phyloP scores from a whole-genome alignment of 2,888 invertebrate genomes.

The Zele albiditarsus region DNA sequence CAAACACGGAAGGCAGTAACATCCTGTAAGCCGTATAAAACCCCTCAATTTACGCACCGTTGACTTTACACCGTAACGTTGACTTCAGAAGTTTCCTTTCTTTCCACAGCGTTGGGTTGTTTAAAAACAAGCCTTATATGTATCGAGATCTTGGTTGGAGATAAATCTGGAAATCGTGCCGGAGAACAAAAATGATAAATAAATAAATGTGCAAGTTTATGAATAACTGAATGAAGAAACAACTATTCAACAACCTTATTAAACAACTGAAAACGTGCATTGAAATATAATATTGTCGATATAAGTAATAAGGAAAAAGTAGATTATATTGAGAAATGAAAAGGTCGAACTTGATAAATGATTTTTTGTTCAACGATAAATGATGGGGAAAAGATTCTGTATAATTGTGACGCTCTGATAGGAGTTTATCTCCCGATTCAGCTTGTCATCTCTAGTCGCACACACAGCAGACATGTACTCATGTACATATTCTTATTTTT shows the following conservation, averaged over 20 bases:
- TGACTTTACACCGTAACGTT: conserved; percentile 66
- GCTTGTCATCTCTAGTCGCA: not conserved
- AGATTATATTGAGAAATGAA: not conserved
- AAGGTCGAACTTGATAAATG: too few species aligned
- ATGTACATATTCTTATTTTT: conserved; percentile 2
- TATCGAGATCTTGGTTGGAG: conserved; percentile 15
- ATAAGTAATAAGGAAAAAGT: not conserved
- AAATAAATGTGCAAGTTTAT: conserved; percentile 6
- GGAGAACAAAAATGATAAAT: not conserved
- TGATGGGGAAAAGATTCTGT: not conserved
- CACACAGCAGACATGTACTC: conserved; percentile 26
- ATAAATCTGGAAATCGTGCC: conserved; percentile 25
- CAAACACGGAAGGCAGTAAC: conserved; percentile 62
- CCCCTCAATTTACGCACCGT: conserved; percentile 57
- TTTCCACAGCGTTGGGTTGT: conserved; percentile 47
- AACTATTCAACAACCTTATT: not conserved
- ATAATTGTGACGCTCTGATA: not conserved
- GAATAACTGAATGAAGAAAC: conserved; percentile 7
- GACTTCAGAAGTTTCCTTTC: conserved; percentile 66
- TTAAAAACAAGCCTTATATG: conserved; percentile 37
- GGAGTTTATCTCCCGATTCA: not conserved
- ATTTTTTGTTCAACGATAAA: not conserved
- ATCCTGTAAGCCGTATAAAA: conserved; percentile 42
- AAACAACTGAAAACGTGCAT: not conserved
- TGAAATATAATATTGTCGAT: not conserved